Percentiles rank a stretch among this genome's conserved stretches.
These are phyloP conservation scores for Entomyzon cyanotis DNA, from an alignment of 2,113 vertebrate genomes.

Conservation along the genomic window DNA sequence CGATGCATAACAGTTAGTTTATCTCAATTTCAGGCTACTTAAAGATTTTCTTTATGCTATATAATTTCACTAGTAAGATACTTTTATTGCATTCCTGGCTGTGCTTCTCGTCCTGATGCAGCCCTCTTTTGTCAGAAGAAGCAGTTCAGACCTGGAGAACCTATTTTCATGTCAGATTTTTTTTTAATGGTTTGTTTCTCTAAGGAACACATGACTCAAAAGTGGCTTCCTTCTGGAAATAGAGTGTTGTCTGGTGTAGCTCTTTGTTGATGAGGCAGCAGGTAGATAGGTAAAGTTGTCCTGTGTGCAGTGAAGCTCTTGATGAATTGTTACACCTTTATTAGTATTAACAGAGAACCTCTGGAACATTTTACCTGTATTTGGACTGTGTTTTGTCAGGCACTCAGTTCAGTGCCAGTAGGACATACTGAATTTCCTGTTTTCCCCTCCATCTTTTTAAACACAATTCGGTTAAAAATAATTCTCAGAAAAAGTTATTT, in stretches of 20 bases:
- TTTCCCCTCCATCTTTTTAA: neutral
- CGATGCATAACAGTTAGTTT: neutral
- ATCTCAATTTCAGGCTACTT: neutral
- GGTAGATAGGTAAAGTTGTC: neutral
- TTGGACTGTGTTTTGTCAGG: neutral
- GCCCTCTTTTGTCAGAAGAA: neutral
- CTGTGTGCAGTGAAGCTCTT: neutral
- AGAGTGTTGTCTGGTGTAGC: neutral
- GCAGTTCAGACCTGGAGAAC: neutral
- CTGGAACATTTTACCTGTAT: neutral
- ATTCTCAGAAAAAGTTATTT: neutral
- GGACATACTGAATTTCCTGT: neutral
- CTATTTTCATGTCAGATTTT: neutral
- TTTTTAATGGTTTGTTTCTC: neutral
- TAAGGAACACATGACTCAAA: neutral
- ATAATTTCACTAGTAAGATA: neutral
- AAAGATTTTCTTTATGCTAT: neutral
- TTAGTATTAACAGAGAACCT: neutral
- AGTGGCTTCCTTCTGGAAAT: neutral
- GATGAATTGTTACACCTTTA: neutral
- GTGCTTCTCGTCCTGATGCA: neutral
- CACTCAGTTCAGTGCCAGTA: neutral
- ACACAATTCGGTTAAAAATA: conserved; percentile 38
- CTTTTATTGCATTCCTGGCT: neutral
- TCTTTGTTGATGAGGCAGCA: neutral